A percentile compares a stretch with the other conserved stretches of the same genome.
Conservation (phyloP, 2,888 invertebrate species). For the Lycocerus yunnanus region DNA sequence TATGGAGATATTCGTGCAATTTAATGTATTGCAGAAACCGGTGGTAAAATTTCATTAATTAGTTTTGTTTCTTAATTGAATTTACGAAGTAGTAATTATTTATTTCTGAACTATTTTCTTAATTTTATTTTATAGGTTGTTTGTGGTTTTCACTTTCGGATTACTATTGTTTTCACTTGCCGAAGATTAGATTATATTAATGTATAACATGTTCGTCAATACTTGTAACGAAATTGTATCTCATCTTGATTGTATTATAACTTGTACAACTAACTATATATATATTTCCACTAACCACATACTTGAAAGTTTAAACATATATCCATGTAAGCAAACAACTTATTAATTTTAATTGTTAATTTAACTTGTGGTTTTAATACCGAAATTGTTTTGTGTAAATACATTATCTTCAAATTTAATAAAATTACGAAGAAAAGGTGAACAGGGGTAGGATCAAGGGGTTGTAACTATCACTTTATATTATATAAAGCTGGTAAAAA, state of each 20-base stretch:
- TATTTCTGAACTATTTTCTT: background rate
- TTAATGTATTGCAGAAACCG: background rate
- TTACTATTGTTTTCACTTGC: background rate
- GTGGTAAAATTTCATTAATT: background rate
- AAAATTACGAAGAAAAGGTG: background rate
- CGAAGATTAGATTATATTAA: background rate
- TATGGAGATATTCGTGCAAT: background rate
- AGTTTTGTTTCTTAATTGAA: background rate
- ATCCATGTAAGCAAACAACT: background rate
- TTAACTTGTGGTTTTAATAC: background rate
- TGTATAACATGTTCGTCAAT: background rate
- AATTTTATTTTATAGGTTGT: background rate
- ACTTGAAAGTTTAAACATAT: background rate
- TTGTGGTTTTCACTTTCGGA: background rate
- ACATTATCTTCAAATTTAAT: background rate
- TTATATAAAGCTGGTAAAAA: background rate
- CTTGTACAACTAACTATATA: background rate
- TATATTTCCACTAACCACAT: background rate
- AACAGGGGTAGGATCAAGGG: background rate
- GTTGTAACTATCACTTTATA: background rate
- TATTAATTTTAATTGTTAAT: background rate
- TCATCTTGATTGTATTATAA: background rate
- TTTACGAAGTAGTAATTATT: background rate
- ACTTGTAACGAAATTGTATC: background rate
- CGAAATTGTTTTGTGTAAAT: background rate